Evolutionary conservation across 1,140 invertebrate genomes (phyloP).

Genomic region (Berghia stephanieae): DNA sequence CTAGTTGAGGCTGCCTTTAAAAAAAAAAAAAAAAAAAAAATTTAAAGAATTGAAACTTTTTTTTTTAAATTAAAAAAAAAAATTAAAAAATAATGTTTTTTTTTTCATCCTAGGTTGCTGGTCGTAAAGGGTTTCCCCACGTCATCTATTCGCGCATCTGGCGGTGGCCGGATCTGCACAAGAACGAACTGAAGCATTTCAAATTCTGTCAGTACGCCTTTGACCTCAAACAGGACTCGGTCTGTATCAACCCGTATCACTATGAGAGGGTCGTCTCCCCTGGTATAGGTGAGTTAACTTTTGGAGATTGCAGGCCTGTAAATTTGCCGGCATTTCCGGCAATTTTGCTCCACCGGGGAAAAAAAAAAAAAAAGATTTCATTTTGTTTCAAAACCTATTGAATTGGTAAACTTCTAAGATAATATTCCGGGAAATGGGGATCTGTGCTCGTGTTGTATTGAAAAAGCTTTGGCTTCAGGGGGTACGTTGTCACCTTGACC

Average conservation of each 20-base stretch:
- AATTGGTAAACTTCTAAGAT: neutral
- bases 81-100: too few species aligned
- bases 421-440: too few species aligned
- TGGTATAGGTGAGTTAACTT: constrained; percentile 76
- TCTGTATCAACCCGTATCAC: constrained; percentile 98
- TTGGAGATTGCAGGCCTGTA: neutral
- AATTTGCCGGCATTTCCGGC: too few species aligned
- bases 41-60: too few species aligned
- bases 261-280: constrained; percentile 99
- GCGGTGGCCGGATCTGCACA: constrained; percentile 97
- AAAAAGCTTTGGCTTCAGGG: too few species aligned
- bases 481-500: too few species aligned
- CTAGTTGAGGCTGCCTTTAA: too few species aligned
- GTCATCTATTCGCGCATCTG: constrained; percentile 97
- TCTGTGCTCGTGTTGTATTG: too few species aligned
- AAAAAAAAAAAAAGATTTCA: too few species aligned
- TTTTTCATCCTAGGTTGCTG: constrained; percentile 84
- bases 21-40: too few species aligned
- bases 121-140: constrained; percentile 98
- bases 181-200: constrained; percentile 98
- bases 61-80: too few species aligned
- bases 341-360: neutral
- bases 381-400: neutral
- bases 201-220: constrained; percentile 88
- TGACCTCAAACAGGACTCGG: constrained; percentile 79